Conservation (phyloP, 1,140 invertebrate species). For the Rhyacophila brunnea region DNA sequence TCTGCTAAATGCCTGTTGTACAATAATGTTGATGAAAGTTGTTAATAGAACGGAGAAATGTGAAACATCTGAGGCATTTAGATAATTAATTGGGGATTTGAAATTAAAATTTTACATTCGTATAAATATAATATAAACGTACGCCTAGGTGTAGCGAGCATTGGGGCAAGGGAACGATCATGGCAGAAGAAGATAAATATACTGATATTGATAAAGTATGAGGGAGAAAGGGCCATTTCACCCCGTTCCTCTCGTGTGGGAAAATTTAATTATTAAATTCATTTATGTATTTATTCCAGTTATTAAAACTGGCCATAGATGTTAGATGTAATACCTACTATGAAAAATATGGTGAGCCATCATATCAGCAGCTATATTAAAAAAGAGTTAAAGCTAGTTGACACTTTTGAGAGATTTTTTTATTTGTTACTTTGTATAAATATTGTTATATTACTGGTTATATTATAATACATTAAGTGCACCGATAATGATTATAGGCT, state of each 20-base stretch:
- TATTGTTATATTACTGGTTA: too few species aligned
- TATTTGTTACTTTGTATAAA: too few species aligned
- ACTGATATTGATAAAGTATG: not conserved
- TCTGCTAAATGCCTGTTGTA: too few species aligned
- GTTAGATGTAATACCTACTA: too few species aligned
- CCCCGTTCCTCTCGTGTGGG: constrained; percentile 28
- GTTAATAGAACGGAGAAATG: constrained; percentile 24
- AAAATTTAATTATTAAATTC: constrained; percentile 36
- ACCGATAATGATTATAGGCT: too few species aligned
- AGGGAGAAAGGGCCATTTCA: constrained; percentile 15
- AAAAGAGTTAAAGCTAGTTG: too few species aligned
- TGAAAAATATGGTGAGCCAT: too few species aligned
- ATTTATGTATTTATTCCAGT: constrained; percentile 28
- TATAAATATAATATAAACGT: constrained; percentile 4
- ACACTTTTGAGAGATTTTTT: too few species aligned
- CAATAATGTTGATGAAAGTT: too few species aligned
- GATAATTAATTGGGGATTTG: constrained; percentile 33
- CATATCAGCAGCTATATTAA: too few species aligned
- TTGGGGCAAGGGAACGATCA: constrained; percentile 3
- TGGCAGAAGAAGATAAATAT: constrained; percentile 6
- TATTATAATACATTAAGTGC: too few species aligned
- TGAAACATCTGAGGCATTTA: constrained; percentile 29
- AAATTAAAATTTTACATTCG: constrained; percentile 34
- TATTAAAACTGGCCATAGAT: constrained; percentile 26
- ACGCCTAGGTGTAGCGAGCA: too few species aligned